Conservation (phyloP, 2,888 invertebrate species). For the Elmis aenea region DNA sequence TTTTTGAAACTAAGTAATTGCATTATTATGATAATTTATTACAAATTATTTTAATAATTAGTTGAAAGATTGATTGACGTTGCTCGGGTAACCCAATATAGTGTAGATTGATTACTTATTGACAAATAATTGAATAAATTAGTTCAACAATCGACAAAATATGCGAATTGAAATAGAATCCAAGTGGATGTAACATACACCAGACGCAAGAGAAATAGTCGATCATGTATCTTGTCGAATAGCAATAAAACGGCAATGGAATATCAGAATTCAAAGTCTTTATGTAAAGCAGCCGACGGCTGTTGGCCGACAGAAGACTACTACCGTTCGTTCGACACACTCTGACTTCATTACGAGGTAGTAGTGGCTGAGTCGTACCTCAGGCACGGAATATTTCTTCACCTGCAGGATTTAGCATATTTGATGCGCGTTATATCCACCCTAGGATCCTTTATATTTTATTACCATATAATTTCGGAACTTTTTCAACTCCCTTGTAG, state of each 20-base stretch:
- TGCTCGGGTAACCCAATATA: too few species aligned
- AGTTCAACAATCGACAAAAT: too few species aligned
- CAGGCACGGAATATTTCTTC: constrained; percentile 29
- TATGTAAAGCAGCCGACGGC: constrained; percentile 26
- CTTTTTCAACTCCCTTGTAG: constrained; percentile 22
- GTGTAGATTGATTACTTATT: too few species aligned
- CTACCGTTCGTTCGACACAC: constrained; percentile 24
- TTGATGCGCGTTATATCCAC: constrained; percentile 29
- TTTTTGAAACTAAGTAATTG: too few species aligned
- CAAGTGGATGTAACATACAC: too few species aligned
- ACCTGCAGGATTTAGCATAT: constrained; percentile 33
- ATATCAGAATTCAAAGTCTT: constrained; percentile 24
- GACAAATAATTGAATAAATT: too few species aligned
- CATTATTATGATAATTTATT: too few species aligned
- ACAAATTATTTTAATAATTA: too few species aligned
- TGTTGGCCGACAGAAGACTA: constrained; percentile 22
- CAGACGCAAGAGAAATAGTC: too few species aligned
- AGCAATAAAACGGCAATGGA: constrained; percentile 23
- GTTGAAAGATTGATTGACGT: too few species aligned
- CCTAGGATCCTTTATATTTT: constrained; percentile 30
- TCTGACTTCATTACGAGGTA: constrained; percentile 30
- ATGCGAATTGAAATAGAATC: too few species aligned
- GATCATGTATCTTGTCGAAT: constrained; percentile 26
- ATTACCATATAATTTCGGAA: constrained; percentile 33
- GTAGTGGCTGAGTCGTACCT: constrained; percentile 21